Percentiles rank a stretch among this genome's conserved stretches.
Evolutionary conservation across 1,140 invertebrate species (phyloP).

Genomic region (Diprion similis): DNA sequence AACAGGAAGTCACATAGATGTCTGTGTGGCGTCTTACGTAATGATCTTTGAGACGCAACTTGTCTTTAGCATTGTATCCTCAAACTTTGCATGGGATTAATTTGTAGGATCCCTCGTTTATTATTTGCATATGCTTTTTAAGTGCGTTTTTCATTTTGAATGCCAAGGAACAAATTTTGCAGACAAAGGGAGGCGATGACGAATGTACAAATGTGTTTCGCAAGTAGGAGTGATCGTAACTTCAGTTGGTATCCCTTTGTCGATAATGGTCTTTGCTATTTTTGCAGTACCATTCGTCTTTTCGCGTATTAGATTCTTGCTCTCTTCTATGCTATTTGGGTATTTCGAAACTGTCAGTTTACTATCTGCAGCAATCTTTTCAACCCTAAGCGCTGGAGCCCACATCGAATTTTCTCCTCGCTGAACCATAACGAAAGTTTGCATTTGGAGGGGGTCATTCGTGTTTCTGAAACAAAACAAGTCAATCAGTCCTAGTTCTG

Average conservation of each 20-base stretch:
- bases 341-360: not conserved
- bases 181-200: not conserved
- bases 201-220: slow-evolving; percentile 38
- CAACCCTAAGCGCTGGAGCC: not conserved
- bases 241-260: not conserved
- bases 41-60: slow-evolving; percentile 19
- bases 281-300: not conserved
- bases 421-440: slow-evolving; percentile 5
- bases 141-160: slow-evolving; percentile 13
- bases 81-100: slow-evolving; percentile 45
- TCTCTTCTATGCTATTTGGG: not conserved
- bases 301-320: not conserved
- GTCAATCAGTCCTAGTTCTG: not conserved
- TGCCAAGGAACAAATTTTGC: not conserved
- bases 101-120: slow-evolving; percentile 9
- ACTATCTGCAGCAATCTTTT: not conserved
- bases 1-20: slow-evolving; percentile 12
- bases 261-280: no score
- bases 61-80: slow-evolving; percentile 51
- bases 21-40: not conserved
- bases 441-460: slow-evolving; percentile 13
- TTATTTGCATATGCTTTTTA: slow-evolving; percentile 3
- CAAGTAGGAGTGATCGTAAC: slow-evolving; percentile 37
- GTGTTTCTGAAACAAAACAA: slow-evolving; percentile 13
- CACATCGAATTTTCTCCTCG: not conserved